Percentiles rank a stretch among this genome's conserved stretches.
Evolutionary conservation across 2,888 invertebrate species (phyloP).

Genomic region (Craniophora ligustri): DNA sequence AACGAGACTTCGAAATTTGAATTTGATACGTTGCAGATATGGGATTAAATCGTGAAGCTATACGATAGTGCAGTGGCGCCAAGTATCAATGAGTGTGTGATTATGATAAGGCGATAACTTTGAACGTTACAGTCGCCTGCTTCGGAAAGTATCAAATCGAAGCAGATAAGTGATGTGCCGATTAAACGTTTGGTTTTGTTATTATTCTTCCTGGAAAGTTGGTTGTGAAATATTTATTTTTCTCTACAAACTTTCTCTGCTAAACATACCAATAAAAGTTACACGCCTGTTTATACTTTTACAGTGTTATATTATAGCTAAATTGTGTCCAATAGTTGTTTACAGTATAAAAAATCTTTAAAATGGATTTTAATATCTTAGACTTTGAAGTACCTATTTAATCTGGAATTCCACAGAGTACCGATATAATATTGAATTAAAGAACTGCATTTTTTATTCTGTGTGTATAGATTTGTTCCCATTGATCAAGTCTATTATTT

Average conservation of each 20-base stretch:
- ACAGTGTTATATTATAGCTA: too few relatives aligned
- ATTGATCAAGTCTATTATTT: not conserved
- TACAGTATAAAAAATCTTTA: too few relatives aligned
- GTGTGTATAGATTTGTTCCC: not conserved
- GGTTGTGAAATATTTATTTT: not conserved
- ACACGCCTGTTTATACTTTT: too few relatives aligned
- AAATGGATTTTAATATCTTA: too few relatives aligned
- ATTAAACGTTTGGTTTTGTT: constrained; percentile 20
- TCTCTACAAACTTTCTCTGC: not conserved
- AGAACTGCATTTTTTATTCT: too few relatives aligned
- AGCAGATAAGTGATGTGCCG: constrained; percentile 37
- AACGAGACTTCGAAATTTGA: not conserved
- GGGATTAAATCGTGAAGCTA: constrained; percentile 31
- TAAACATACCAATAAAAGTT: too few relatives aligned
- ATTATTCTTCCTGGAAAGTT: constrained; percentile 6
- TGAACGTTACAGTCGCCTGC: constrained; percentile 49
- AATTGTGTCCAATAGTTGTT: too few relatives aligned
- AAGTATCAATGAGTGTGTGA: constrained; percentile 60
- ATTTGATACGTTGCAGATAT: constrained; percentile 36
- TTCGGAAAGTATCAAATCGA: constrained; percentile 41
- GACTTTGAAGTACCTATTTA: too few relatives aligned
- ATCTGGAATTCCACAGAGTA: too few relatives aligned
- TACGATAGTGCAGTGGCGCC: constrained; percentile 59
- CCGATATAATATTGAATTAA: too few relatives aligned
- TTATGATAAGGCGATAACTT: constrained; percentile 61